Conservation (phyloP, 2,113 vertebrate species). For the Polyodon spathula region DNA sequence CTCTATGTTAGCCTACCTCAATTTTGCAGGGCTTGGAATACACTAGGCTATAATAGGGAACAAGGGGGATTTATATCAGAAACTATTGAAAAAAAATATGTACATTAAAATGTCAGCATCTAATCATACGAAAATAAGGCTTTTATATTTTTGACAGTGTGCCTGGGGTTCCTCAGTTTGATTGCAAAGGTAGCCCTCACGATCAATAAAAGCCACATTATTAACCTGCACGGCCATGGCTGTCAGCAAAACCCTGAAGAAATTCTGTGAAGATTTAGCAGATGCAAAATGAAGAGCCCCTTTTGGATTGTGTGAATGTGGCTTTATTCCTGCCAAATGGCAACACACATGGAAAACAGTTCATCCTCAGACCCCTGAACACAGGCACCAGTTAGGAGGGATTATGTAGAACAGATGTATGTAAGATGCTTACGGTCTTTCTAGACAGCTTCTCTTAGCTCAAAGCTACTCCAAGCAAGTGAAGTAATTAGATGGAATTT, state of each 20-base stretch:
- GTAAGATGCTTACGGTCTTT: constrained; percentile 45
- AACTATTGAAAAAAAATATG: too few species aligned
- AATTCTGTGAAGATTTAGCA: constrained; percentile 5
- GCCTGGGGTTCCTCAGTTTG: too few species aligned
- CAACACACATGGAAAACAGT: constrained; percentile 24
- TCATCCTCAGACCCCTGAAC: constrained; percentile 7
- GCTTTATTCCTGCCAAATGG: constrained; percentile 17
- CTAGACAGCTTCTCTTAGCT: neutral
- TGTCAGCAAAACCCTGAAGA: constrained; percentile 1
- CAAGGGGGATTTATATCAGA: too few species aligned
- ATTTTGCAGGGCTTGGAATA: too few species aligned
- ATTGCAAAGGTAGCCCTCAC: neutral
- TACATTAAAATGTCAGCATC: too few species aligned
- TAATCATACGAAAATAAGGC: too few species aligned
- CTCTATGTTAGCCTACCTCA: too few species aligned
- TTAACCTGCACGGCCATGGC: neutral
- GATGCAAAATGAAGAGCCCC: neutral
- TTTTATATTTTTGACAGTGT: too few species aligned
- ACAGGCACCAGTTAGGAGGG: constrained; percentile 36
- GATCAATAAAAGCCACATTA: neutral
- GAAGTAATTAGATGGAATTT: neutral
- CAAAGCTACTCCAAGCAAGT: neutral
- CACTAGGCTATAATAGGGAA: too few species aligned
- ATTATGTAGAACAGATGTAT: constrained; percentile 52
- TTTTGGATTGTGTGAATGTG: neutral